These are phyloP conservation scores for Anguilla obscura DNA, from an alignment of 2,797 vertebrate genomes.

Conservation along the genomic window DNA sequence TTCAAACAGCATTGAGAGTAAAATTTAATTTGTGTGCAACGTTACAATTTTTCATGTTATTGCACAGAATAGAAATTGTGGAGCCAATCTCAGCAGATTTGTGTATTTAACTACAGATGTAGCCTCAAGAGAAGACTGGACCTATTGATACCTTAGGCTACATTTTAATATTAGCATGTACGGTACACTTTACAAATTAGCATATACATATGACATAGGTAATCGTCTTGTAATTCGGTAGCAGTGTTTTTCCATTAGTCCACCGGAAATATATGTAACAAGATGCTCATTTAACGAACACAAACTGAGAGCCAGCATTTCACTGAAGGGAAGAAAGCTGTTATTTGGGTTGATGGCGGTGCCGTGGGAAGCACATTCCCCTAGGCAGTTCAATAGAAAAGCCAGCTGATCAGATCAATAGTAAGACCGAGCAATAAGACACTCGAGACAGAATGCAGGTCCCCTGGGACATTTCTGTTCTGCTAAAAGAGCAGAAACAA, in stretches of 20 bases:
- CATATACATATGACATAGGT: no score
- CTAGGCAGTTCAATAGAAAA: not conserved
- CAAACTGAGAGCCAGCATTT: not conserved
- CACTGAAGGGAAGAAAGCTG: not conserved
- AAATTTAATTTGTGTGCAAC: not conserved
- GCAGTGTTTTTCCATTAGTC: not conserved
- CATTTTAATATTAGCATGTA: not conserved
- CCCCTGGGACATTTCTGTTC: conserved; percentile 3
- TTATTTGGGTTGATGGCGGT: not conserved
- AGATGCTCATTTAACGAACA: not conserved
- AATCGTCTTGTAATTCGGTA: not conserved
- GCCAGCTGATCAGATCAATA: conserved; percentile 15
- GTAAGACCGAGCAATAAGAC: not conserved
- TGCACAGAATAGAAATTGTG: not conserved
- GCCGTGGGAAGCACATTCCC: not conserved
- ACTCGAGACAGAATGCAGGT: not conserved
- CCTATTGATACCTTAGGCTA: not conserved
- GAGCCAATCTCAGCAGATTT: not conserved
- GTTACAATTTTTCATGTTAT: not conserved
- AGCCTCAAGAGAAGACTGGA: not conserved
- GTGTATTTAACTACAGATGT: not conserved
- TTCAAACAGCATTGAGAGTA: not conserved
- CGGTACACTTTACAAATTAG: not conserved
- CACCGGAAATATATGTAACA: not conserved
- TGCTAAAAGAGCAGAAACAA: not conserved